Base-by-base conservation (phyloP, 1,140 invertebrate species). In the Drosophila sulfurigaster region DNA sequence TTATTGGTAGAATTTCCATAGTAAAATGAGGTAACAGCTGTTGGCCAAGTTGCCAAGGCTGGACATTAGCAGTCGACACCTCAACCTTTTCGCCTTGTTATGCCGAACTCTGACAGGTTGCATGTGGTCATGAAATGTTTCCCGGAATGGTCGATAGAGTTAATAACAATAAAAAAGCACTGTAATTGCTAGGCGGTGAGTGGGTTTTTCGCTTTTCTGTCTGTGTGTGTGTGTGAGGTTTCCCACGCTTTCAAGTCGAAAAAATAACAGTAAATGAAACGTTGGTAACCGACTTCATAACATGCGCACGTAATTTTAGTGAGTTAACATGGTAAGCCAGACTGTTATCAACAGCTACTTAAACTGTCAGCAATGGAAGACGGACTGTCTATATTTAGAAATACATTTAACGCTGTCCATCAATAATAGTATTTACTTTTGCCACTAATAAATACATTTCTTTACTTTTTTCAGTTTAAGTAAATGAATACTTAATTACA, bases 71-170 rank as follows among this genome's bases (percentile, higher is more conserved):
- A 57, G 30, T 32, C 6, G 54, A 57, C 54, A 15, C 54, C 32
- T 57, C 38, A 3, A 3, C 20, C 38, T 16, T 35, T 57, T 57
- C 15, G 11, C 54, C 54, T 57, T 25, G 57, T 59, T 59, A 28
- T 15, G 41, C 16, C 41, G 57, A 59, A 59, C 59, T 62, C 59
- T 62, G 59, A 48, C 59, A 62, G 45, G 64, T 57, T 67, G 64
- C 64, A 49, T 57, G 52, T 67, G 64, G 41, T 57, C 64, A 67
- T 65, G 41, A 56, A 65, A 65, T 5, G 25, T 56, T 65, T 30
- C 41, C 51, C 25, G 41, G 51, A 65, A 54, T 35, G 51, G 25
- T 65, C 63, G 51, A 65, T 65, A 16, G 28, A 43, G 51, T 43
- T 38, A 64, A 52, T 43, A 43, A 51, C 48, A 41, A 38, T 28